Percentiles rank a stretch among this genome's conserved stretches.
Evolutionary conservation across 2,797 vertebrate genomes (phyloP).

Genomic region (Geotrypetes seraphini): DNA sequence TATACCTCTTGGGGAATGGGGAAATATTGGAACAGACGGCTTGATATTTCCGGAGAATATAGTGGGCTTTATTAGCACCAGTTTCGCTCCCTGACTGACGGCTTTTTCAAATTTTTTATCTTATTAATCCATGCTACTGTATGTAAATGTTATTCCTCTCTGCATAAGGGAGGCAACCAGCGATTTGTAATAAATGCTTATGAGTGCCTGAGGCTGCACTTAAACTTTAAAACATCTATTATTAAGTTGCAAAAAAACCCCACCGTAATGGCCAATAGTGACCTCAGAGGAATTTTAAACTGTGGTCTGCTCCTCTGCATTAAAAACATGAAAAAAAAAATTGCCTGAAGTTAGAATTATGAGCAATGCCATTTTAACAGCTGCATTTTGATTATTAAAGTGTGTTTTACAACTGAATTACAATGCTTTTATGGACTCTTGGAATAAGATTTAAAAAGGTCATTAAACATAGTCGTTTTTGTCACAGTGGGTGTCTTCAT

Average conservation of each 20-base stretch:
- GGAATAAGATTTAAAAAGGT: slow-evolving; percentile 87
- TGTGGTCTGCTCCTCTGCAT: slow-evolving; percentile 68
- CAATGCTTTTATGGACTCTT: slow-evolving; percentile 68
- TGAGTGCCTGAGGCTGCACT: slow-evolving; percentile 87
- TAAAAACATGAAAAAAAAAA: slow-evolving; percentile 55
- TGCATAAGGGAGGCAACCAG: slow-evolving; percentile 69
- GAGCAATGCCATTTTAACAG: slow-evolving; percentile 72
- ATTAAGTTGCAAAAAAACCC: slow-evolving; percentile 87
- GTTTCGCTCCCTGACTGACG: slow-evolving; percentile 66
- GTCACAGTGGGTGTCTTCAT: slow-evolving; percentile 75
- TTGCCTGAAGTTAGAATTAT: slow-evolving; percentile 70
- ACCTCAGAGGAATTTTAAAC: slow-evolving; percentile 83
- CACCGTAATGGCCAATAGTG: slow-evolving; percentile 77
- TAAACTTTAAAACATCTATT: slow-evolving; percentile 99
- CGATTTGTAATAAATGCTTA: slow-evolving; percentile 93
- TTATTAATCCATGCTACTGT: slow-evolving; percentile 76
- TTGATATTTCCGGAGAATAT: slow-evolving; percentile 77
- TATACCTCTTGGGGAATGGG: slow-evolving; percentile 70
- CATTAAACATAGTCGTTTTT: slow-evolving; percentile 82
- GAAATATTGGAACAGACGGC: slow-evolving; percentile 79
- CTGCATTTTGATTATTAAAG: slow-evolving; percentile 80
- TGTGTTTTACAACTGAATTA: slow-evolving; percentile 71
- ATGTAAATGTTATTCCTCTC: slow-evolving; percentile 87
- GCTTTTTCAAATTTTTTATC: slow-evolving; percentile 67
- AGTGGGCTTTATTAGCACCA: slow-evolving; percentile 72